Percentiles rank a stretch among this genome's conserved stretches.
phyloP scores from a whole-genome alignment of 2,888 invertebrate species.

The Ischnus inquisitorius region DNA sequence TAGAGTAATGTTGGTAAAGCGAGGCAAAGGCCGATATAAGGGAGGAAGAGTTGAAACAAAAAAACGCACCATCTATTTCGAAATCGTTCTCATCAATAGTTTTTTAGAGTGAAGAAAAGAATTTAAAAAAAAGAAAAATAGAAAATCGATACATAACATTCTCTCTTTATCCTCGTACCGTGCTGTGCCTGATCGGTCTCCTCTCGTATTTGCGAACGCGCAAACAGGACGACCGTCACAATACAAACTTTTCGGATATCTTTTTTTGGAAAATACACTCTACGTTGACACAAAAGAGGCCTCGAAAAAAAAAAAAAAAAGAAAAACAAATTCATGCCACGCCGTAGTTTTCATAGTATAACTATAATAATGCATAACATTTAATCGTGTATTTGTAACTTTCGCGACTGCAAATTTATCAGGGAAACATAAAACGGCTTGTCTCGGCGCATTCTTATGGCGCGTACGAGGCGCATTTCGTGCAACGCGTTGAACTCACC shows the following conservation, averaged over 20 bases:
- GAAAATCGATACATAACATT: slow-evolving; percentile 10
- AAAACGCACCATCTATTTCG: slow-evolving; percentile 6
- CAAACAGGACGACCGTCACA: slow-evolving; percentile 43
- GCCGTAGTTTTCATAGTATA: slow-evolving; percentile 6
- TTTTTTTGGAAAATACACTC: slow-evolving; percentile 15
- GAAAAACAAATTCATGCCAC: slow-evolving; percentile 20
- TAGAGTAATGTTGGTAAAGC: slow-evolving; percentile 31
- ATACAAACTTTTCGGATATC: slow-evolving; percentile 37
- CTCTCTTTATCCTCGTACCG: slow-evolving; percentile 56
- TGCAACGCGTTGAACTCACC: slow-evolving; percentile 65
- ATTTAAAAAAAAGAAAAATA: slow-evolving; percentile 21
- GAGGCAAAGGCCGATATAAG: slow-evolving; percentile 30
- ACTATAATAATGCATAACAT: slow-evolving; percentile 7
- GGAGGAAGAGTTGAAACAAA: not conserved
- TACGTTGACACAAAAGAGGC: slow-evolving; percentile 29
- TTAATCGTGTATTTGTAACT: slow-evolving; percentile 8
- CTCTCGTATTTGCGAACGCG: slow-evolving; percentile 38
- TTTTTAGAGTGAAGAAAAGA: slow-evolving; percentile 1
- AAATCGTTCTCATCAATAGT: slow-evolving; percentile 1
- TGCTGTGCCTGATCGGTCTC: slow-evolving; percentile 64
- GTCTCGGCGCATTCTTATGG: not conserved
- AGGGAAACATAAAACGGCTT: slow-evolving; percentile 37
- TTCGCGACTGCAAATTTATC: slow-evolving; percentile 42
- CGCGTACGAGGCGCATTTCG: slow-evolving; percentile 11
- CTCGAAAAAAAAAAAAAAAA: slow-evolving; percentile 26